Percentiles rank a stretch among this genome's conserved stretches.
These are phyloP conservation scores for Cataglyphis hispanica DNA, from an alignment of 1,140 invertebrate genomes.

Conservation along the genomic window DNA sequence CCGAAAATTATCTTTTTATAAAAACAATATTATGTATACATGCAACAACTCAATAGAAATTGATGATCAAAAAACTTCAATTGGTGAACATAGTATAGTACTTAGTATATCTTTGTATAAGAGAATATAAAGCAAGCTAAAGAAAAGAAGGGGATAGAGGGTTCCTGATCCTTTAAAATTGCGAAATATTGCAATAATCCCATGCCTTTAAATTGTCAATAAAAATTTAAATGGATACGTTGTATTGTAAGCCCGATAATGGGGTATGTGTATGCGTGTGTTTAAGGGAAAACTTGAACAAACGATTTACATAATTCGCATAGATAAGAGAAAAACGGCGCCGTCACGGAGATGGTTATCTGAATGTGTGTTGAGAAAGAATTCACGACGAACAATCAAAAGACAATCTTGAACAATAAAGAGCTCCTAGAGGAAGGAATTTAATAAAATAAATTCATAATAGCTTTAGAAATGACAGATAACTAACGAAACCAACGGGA, in stretches of 20 bases:
- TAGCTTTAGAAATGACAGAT: constrained; percentile 35
- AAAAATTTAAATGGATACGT: constrained; percentile 15
- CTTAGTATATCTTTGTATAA: background rate
- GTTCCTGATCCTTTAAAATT: background rate
- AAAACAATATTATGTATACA: background rate
- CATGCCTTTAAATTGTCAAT: constrained; percentile 12
- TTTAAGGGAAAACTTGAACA: constrained; percentile 11
- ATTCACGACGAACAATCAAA: background rate
- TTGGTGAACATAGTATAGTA: background rate
- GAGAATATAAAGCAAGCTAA: background rate
- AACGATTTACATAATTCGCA: constrained; percentile 43
- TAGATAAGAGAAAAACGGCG: constrained; percentile 19
- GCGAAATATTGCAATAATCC: constrained; percentile 14
- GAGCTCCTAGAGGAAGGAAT: background rate
- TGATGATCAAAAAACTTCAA: background rate
- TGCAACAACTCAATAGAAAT: background rate
- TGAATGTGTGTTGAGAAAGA: constrained; percentile 6
- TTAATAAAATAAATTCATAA: constrained; percentile 28
- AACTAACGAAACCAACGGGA: background rate
- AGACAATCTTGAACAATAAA: constrained; percentile 33
- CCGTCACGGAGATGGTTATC: background rate
- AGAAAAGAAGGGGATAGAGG: background rate
- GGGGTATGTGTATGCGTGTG: background rate
- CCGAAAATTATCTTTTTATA: background rate
- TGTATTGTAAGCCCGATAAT: background rate